Percentiles rank a stretch among this genome's conserved stretches.
Conservation (phyloP, 2,888 invertebrate species). For the Corythucha ciliata region DNA sequence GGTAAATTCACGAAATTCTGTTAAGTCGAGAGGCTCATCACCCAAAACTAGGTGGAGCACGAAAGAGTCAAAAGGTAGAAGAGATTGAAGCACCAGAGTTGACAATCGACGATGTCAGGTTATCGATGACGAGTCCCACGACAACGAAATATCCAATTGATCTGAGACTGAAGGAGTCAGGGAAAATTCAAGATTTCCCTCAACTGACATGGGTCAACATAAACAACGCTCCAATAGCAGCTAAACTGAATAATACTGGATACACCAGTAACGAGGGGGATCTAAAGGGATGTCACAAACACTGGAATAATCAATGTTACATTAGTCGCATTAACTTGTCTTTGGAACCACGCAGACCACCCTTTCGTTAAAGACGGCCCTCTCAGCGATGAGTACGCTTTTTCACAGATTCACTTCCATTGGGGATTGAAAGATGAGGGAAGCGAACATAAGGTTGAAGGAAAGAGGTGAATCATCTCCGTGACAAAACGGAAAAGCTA, state of each 20-base stretch:
- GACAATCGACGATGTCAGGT: too few species aligned
- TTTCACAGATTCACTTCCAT: slow-evolving; percentile 20
- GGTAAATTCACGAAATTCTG: too few species aligned
- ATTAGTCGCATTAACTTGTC: slow-evolving; percentile 7
- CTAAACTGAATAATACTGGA: slow-evolving; percentile 17
- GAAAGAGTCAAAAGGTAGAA: too few species aligned
- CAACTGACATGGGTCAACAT: slow-evolving; percentile 18
- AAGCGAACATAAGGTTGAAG: slow-evolving; percentile 17
- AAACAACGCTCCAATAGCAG: slow-evolving; percentile 4
- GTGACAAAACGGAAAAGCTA: background rate
- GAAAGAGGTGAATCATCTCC: background rate
- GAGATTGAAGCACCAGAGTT: too few species aligned
- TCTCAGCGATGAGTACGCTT: slow-evolving; percentile 10
- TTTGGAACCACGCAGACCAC: slow-evolving; percentile 3
- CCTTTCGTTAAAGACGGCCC: slow-evolving; percentile 14
- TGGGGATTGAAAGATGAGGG: slow-evolving; percentile 17
- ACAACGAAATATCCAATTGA: too few species aligned
- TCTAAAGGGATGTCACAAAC: too few species aligned
- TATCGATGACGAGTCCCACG: too few species aligned
- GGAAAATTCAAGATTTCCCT: slow-evolving; percentile 6
- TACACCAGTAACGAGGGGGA: background rate
- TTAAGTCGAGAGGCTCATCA: too few species aligned
- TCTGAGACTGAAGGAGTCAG: background rate
- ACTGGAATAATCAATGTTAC: background rate
- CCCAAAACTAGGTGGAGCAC: too few species aligned